Conservation (phyloP, 2,113 vertebrate genomes). For the Bettongia penicillata region DNA sequence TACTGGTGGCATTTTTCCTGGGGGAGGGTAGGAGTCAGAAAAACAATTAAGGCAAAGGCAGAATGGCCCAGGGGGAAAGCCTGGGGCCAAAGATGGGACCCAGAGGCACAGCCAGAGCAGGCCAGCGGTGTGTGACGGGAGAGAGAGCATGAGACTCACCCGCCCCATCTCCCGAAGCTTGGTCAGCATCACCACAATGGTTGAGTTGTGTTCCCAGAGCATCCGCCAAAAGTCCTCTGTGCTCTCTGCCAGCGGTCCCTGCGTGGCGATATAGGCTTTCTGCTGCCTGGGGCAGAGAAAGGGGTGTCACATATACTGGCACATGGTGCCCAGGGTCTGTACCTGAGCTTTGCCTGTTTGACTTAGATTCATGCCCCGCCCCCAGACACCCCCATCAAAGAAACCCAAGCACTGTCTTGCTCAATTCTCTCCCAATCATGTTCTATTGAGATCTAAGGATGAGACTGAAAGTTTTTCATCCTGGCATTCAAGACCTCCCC, state of each 20-base stretch:
- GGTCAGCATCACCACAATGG: slow-evolving; percentile 98
- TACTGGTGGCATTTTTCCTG: slow-evolving; percentile 99
- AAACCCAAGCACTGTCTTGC: slow-evolving; percentile 22
- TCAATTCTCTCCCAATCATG: background rate
- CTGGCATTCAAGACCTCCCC: background rate
- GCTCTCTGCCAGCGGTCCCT: slow-evolving; percentile 95
- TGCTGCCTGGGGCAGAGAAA: slow-evolving; percentile 88
- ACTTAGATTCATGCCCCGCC: background rate
- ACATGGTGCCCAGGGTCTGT: background rate
- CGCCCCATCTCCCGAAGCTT: slow-evolving; percentile 97
- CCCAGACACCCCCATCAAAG: slow-evolving; percentile 4
- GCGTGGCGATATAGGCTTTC: slow-evolving; percentile 96
- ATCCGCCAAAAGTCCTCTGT: slow-evolving; percentile 99
- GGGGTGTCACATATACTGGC: slow-evolving; percentile 43
- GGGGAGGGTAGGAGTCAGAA: slow-evolving; percentile 34
- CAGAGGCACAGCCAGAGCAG: background rate
- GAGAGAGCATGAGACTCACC: slow-evolving; percentile 81
- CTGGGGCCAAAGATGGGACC: background rate
- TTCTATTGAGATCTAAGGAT: no score
- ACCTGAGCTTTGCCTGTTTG: background rate
- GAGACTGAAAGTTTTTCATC: background rate
- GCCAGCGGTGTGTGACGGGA: slow-evolving; percentile 2
- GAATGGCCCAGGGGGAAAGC: background rate
- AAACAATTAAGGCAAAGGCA: rapidly evolving
- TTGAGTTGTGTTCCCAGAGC: slow-evolving; percentile 99